phyloP scores from a whole-genome alignment of 2,113 vertebrate genomes.

The Sorex araneus region DNA sequence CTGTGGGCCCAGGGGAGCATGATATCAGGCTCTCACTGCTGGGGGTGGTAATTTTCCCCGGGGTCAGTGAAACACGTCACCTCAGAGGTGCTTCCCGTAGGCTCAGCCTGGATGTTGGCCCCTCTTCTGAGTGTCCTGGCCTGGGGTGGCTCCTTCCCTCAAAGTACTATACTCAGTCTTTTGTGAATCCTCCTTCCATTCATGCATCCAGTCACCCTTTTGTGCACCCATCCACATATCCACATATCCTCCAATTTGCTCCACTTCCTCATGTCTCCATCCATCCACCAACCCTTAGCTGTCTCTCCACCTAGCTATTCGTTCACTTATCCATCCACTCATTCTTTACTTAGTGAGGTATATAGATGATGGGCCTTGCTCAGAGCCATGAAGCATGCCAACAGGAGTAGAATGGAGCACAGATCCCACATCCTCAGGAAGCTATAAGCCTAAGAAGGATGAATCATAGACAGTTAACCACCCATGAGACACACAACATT shows the following conservation, averaged over 20 bases:
- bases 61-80: neutral
- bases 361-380: neutral
- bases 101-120: neutral
- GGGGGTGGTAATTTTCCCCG: neutral
- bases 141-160: neutral
- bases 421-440: neutral
- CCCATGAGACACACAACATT: neutral
- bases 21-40: neutral
- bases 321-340: neutral
- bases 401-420: neutral
- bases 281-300: neutral
- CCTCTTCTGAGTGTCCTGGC: neutral
- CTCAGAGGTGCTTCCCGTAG: neutral
- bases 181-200: constrained; percentile 28
- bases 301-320: neutral
- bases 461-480: neutral
- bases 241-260: neutral
- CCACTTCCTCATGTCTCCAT: neutral
- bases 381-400: neutral
- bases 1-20: neutral
- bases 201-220: neutral
- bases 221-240: neutral
- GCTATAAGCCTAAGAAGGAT: neutral
- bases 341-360: neutral
- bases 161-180: neutral